Percentiles rank a stretch among this genome's conserved stretches.
phyloP scores from a whole-genome alignment of 2,113 vertebrate species.

The Pongo pygmaeus region DNA sequence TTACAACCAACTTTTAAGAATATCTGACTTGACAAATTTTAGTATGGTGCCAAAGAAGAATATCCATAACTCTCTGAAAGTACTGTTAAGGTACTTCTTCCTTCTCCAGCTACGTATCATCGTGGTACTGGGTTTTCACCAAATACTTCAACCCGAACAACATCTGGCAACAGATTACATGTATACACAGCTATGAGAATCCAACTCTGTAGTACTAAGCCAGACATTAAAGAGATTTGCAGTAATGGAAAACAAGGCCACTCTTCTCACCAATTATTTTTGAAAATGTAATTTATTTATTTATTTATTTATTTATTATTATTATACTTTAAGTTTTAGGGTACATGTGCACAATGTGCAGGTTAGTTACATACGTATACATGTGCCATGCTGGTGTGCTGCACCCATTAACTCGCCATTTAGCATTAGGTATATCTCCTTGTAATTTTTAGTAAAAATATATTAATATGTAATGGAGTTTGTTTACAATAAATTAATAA shows the following conservation, averaged over 20 bases:
- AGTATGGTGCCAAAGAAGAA: not conserved
- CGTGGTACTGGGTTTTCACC: not conserved
- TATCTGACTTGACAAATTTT: not conserved
- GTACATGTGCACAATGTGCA: too few relatives aligned
- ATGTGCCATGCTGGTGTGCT: too few relatives aligned
- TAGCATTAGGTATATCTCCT: too few relatives aligned
- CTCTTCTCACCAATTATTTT: not conserved
- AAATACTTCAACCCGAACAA: not conserved
- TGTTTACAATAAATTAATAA: slow-evolving; percentile 26
- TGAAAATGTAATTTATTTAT: not conserved
- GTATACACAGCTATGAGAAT: not conserved
- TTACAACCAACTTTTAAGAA: not conserved
- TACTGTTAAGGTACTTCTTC: not conserved
- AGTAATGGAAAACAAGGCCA: not conserved
- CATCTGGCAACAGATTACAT: not conserved
- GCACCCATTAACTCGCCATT: too few relatives aligned
- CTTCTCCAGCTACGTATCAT: not conserved
- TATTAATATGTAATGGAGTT: not conserved
- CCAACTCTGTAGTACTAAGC: not conserved
- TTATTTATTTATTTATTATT: too few relatives aligned
- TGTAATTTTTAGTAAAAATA: not conserved
- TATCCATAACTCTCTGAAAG: not conserved
- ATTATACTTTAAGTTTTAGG: too few relatives aligned
- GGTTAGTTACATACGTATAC: too few relatives aligned
- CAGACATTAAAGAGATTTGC: not conserved